Evolutionary conservation across 2,888 invertebrate genomes (phyloP).

Genomic region (Petrophora chlorosata): DNA sequence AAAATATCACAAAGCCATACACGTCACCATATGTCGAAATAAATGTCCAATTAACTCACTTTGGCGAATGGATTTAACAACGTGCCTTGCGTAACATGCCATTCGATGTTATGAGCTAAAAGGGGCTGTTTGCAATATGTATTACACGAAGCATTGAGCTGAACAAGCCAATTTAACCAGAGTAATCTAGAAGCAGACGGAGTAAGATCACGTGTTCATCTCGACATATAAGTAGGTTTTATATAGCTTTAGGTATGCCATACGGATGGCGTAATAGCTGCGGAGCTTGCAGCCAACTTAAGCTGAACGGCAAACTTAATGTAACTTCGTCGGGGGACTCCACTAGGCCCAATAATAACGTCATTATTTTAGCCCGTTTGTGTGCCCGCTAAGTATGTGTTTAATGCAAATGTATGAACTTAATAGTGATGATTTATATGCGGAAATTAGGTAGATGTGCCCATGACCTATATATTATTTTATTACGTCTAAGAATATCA

Average conservation of each 20-base stretch:
- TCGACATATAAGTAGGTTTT: constrained; percentile 10
- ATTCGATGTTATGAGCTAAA: constrained; percentile 44
- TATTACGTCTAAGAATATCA: too few relatives aligned
- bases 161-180: constrained; percentile 58
- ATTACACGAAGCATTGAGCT: constrained; percentile 58
- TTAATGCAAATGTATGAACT: constrained; percentile 1
- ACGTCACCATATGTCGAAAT: constrained; percentile 27
- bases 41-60: constrained; percentile 37
- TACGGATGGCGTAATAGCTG: constrained; percentile 45
- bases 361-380: constrained; percentile 42
- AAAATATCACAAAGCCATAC: constrained; percentile 26
- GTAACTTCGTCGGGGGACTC: constrained; percentile 51
- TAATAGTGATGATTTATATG: not conserved
- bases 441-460: too few relatives aligned
- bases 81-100: constrained; percentile 30
- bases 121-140: constrained; percentile 54
- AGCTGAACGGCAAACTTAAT: constrained; percentile 64
- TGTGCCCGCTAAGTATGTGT: constrained; percentile 10
- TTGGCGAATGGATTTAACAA: constrained; percentile 22
- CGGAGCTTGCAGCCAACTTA: constrained; percentile 49
- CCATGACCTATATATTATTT: too few relatives aligned
- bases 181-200: constrained; percentile 53
- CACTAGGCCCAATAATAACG: constrained; percentile 49
- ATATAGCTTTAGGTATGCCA: constrained; percentile 18
- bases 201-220: constrained; percentile 39